A percentile compares a stretch with the other conserved stretches of the same genome.
Evolutionary conservation across 2,113 vertebrate genomes (phyloP).

Genomic region (Cephalophus harveyi): DNA sequence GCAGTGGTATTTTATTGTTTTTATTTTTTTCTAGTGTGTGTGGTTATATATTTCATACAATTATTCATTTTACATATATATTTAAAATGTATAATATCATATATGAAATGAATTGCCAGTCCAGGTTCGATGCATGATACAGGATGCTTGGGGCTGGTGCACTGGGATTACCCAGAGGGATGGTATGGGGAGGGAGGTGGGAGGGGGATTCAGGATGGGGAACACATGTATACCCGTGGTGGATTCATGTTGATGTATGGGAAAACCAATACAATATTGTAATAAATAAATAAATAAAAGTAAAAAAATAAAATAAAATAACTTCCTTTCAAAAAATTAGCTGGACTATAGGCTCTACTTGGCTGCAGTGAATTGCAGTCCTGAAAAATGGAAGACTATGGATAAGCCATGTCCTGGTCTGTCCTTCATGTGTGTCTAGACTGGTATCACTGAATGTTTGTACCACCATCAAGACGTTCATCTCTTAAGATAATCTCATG

Average conservation of each 20-base stretch:
- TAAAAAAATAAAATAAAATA: background rate
- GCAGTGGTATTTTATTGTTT: background rate
- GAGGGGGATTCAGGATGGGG: too few species aligned
- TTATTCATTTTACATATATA: background rate
- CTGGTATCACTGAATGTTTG: background rate
- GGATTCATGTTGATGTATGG: too few species aligned
- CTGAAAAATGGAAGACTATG: background rate
- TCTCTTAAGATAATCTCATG: background rate
- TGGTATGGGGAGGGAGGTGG: too few species aligned
- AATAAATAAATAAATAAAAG: too few species aligned
- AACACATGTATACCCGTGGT: too few species aligned
- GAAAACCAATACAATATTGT: too few species aligned
- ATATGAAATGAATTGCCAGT: too few species aligned
- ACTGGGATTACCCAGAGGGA: too few species aligned
- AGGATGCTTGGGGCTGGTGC: too few species aligned
- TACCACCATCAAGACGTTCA: background rate
- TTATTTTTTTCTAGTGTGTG: background rate
- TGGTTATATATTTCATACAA: background rate
- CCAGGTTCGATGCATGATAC: too few species aligned
- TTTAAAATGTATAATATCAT: background rate
- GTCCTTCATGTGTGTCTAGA: background rate
- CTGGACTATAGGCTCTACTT: background rate
- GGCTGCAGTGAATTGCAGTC: background rate
- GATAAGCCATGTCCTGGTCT: background rate
- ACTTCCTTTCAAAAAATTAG: background rate